phyloP scores from a whole-genome alignment of 2,797 vertebrate species.

The Spea hammondii region DNA sequence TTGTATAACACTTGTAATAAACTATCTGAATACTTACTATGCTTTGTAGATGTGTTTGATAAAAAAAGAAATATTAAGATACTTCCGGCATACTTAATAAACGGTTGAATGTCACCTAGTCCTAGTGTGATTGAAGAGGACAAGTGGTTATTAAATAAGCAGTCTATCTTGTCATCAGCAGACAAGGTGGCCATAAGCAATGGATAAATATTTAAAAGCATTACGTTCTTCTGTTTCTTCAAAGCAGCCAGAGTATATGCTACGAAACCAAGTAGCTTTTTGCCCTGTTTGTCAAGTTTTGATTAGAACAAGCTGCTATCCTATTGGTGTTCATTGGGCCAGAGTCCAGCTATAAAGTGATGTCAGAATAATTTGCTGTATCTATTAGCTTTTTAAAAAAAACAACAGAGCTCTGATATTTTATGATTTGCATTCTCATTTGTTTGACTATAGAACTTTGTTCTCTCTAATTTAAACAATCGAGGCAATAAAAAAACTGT shows the following conservation, averaged over 20 bases:
- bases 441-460: conserved; percentile 43
- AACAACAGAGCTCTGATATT: conserved; percentile 37
- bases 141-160: conserved; percentile 14
- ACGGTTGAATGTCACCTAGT: neutral
- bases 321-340: conserved; percentile 53
- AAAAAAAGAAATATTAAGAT: conserved; percentile 13
- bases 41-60: conserved; percentile 3
- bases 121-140: neutral
- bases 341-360: conserved; percentile 57
- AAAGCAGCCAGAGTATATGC: conserved; percentile 47
- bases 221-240: conserved; percentile 46
- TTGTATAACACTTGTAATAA: neutral
- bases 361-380: conserved; percentile 59
- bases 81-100: neutral
- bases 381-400: conserved; percentile 60
- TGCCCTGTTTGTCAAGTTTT: conserved; percentile 50
- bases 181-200: conserved; percentile 43
- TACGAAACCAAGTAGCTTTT: conserved; percentile 51
- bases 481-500: conserved; percentile 49
- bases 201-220: conserved; percentile 30
- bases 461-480: conserved; percentile 57
- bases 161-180: conserved; percentile 16
- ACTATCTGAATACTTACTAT: conserved; percentile 9
- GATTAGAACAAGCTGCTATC: conserved; percentile 62
- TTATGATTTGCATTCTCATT: conserved; percentile 40